Evolutionary conservation across 2,888 invertebrate genomes (phyloP).

Genomic region (Lithophane socia): DNA sequence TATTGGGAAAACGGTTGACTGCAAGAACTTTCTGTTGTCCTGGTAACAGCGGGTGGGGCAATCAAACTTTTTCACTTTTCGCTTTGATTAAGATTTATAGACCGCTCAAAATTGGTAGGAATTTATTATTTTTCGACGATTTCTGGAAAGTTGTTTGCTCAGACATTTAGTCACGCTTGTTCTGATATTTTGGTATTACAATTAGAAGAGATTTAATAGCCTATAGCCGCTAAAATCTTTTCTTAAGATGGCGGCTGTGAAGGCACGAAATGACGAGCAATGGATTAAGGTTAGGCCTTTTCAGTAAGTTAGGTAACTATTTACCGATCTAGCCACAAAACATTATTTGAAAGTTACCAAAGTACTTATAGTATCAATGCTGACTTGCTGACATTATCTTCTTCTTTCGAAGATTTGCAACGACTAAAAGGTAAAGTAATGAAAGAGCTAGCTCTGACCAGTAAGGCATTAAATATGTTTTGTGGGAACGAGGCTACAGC

Average conservation of each 20-base stretch:
- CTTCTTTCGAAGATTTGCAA: not conserved
- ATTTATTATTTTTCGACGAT: constrained; percentile 5
- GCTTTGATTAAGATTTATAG: constrained; percentile 34
- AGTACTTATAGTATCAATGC: not conserved
- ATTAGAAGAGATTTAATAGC: constrained; percentile 2
- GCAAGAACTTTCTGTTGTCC: constrained; percentile 80
- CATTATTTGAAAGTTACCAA: not conserved
- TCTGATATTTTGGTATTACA: constrained; percentile 1
- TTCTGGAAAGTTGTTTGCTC: constrained; percentile 33
- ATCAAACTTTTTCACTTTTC: constrained; percentile 49
- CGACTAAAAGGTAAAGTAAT: not conserved
- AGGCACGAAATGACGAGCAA: not conserved
- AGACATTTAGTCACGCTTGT: constrained; percentile 25
- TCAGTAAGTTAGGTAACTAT: not conserved
- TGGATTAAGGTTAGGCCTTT: not conserved
- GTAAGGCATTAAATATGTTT: constrained; percentile 15
- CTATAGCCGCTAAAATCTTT: not conserved
- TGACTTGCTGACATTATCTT: not conserved
- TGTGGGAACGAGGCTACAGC: not conserved
- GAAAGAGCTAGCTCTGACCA: not conserved
- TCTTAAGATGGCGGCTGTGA: not conserved
- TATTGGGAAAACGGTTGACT: constrained; percentile 72
- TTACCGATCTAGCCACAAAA: constrained; percentile 10
- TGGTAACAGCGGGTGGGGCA: constrained; percentile 66
- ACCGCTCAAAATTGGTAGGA: constrained; percentile 22